These are phyloP conservation scores for Diarsia dahlii DNA, from an alignment of 2,888 invertebrate genomes.

Conservation along the genomic window DNA sequence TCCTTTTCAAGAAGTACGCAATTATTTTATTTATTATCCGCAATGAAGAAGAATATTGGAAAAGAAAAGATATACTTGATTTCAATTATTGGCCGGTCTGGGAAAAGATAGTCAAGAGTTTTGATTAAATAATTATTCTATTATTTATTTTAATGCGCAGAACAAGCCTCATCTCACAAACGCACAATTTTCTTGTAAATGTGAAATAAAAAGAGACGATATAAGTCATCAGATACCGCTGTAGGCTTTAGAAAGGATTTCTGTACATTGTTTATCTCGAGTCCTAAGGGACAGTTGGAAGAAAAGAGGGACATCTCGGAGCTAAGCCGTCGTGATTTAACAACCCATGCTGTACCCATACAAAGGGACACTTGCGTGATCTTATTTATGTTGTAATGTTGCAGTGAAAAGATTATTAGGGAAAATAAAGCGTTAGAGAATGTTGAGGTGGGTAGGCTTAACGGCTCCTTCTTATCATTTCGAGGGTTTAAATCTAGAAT, in stretches of 20 bases:
- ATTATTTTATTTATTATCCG: too few species aligned
- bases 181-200: conserved; percentile 16
- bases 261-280: conserved; percentile 81
- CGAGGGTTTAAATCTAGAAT: not conserved
- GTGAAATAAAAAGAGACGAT: conserved; percentile 63
- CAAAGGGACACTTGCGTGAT: conserved; percentile 26
- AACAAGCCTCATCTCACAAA: not conserved
- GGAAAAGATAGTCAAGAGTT: not conserved
- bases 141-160: too few species aligned
- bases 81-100: too few species aligned
- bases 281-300: conserved; percentile 79
- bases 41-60: not conserved
- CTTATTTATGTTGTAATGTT: conserved; percentile 33
- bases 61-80: not conserved
- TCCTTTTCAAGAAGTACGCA: not conserved
- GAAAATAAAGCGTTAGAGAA: not conserved
- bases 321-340: conserved; percentile 70
- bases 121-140: not conserved
- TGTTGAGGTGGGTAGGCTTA: conserved; percentile 6
- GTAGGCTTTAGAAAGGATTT: conserved; percentile 73
- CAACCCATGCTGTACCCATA: conserved; percentile 55
- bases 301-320: conserved; percentile 73
- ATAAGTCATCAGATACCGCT: conserved; percentile 76
- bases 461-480: not conserved
- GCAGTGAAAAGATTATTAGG: conserved; percentile 16